Evolutionary conservation across 2,113 vertebrate species (phyloP).

Genomic region (Solea senegalensis): DNA sequence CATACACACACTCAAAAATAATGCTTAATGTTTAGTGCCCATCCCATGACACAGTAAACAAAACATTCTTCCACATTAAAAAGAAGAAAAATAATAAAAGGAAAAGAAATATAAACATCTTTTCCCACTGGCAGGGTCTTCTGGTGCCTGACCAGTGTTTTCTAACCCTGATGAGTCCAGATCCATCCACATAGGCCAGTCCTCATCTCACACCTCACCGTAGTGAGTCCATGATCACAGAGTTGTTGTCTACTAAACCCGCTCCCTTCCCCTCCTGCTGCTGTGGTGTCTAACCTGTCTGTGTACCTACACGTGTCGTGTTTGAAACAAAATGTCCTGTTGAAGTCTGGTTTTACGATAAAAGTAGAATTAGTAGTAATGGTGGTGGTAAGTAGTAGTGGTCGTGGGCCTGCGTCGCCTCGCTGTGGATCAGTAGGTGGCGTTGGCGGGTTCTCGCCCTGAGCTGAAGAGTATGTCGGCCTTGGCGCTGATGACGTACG

Average conservation of each 20-base stretch:
- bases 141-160: conserved; percentile 58
- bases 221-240: conserved; percentile 57
- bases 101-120: conserved; percentile 75
- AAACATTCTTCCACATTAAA: conserved; percentile 66
- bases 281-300: conserved; percentile 33
- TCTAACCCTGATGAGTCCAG: conserved; percentile 67
- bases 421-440: conserved; percentile 85
- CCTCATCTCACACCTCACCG: conserved; percentile 49
- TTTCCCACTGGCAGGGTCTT: conserved; percentile 40
- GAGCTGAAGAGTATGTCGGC: conserved; percentile 88
- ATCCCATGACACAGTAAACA: conserved; percentile 65
- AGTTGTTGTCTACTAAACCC: conserved; percentile 25
- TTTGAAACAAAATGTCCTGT: conserved; percentile 46
- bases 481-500: conserved; percentile 91
- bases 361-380: conserved; percentile 29
- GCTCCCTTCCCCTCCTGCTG: neutral
- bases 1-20: conserved; percentile 38
- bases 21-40: conserved; percentile 63
- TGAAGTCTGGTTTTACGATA: conserved; percentile 48
- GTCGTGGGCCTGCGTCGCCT: conserved; percentile 41
- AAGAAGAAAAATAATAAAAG: conserved; percentile 36
- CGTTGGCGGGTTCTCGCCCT: conserved; percentile 80
- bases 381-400: conserved; percentile 42
- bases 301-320: conserved; percentile 61
- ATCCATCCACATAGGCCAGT: conserved; percentile 65